A percentile compares a stretch with the other conserved stretches of the same genome.
Evolutionary conservation across 2,113 vertebrate species (phyloP).

Genomic region (Actenoides lindsayi): DNA sequence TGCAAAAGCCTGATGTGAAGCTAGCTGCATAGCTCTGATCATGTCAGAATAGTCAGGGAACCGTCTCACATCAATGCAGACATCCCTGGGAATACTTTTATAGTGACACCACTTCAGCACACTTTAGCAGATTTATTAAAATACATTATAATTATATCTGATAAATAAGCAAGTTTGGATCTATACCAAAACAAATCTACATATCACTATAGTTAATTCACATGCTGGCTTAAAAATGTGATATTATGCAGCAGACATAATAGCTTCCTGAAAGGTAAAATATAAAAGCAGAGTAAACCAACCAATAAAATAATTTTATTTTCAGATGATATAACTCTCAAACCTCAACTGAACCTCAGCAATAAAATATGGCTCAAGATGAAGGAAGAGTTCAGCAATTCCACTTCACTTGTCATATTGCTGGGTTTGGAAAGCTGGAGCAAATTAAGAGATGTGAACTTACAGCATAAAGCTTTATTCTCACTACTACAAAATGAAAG

Average conservation of each 20-base stretch:
- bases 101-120: constrained; percentile 28
- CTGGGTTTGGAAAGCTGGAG: background rate
- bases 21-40: constrained; percentile 40
- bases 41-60: constrained; percentile 28
- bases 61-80: constrained; percentile 13
- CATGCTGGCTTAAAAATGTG: background rate
- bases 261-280: background rate
- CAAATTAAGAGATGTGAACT: background rate
- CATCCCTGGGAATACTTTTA: constrained; percentile 6
- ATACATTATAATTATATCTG: constrained; percentile 40
- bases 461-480: background rate
- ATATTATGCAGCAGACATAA: constrained; percentile 3
- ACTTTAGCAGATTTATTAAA: constrained; percentile 42
- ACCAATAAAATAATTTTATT: constrained; percentile 6
- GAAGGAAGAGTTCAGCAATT: background rate
- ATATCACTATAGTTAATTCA: background rate
- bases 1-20: constrained; percentile 1
- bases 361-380: background rate
- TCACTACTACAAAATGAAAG: background rate
- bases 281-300: background rate
- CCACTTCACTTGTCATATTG: background rate
- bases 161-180: constrained; percentile 40
- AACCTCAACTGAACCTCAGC: background rate
- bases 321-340: background rate
- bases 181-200: background rate